Evolutionary conservation across 2,888 invertebrate genomes (phyloP).

Genomic region (Pollenia amentaria): DNA sequence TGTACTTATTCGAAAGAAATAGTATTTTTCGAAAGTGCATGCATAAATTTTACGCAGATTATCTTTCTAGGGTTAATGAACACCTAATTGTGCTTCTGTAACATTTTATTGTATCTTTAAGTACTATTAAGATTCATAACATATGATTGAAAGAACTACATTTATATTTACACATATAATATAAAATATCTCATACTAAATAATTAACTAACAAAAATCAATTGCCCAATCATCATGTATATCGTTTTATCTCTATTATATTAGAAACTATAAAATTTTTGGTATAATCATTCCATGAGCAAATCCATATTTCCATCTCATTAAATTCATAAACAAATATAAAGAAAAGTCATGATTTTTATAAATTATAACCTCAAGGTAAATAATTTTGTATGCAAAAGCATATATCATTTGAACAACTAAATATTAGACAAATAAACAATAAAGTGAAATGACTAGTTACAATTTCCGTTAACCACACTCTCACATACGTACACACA

Average conservation of each 20-base stretch:
- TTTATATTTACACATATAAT: no score
- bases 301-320: constrained; percentile 47
- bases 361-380: constrained; percentile 63
- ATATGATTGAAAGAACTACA: no score
- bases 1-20: no score
- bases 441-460: constrained; percentile 62
- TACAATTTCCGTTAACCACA: constrained; percentile 46
- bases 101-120: no score
- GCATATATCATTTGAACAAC: constrained; percentile 53
- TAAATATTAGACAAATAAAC: constrained; percentile 57
- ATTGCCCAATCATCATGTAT: not conserved
- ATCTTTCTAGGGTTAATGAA: no score
- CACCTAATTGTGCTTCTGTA: no score
- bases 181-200: no score
- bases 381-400: constrained; percentile 57
- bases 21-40: no score
- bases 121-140: no score
- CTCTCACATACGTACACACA: not conserved
- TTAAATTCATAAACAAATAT: constrained; percentile 24
- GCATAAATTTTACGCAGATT: no score
- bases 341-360: constrained; percentile 47
- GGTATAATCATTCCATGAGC: constrained; percentile 11
- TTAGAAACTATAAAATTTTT: not conserved
- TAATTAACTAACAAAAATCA: no score
- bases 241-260: not conserved